These are phyloP conservation scores for Prochilodus magdalenae DNA, from an alignment of 2,113 vertebrate genomes.

Conservation along the genomic window DNA sequence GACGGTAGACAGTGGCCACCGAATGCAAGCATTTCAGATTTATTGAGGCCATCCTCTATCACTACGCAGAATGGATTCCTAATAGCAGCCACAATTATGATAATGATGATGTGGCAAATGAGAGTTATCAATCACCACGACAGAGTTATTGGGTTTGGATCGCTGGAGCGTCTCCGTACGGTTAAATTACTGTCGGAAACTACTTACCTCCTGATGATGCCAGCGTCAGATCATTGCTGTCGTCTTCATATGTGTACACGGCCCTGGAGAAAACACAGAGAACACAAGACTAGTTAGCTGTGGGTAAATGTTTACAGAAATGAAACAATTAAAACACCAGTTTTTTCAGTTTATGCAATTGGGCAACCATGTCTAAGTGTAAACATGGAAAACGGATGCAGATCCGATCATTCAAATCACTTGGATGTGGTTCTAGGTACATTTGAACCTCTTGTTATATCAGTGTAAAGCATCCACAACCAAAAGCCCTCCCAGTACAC, in stretches of 20 bases:
- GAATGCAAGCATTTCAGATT: neutral
- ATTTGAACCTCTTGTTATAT: too few relatives aligned
- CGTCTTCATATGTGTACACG: slow-evolving; percentile 93
- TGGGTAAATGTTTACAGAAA: too few relatives aligned
- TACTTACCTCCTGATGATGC: slow-evolving; percentile 90
- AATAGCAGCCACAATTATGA: slow-evolving; percentile 8
- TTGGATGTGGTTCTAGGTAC: too few relatives aligned
- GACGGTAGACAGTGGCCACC: neutral
- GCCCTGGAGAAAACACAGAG: slow-evolving; percentile 79
- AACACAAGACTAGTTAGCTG: neutral
- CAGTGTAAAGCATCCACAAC: too few relatives aligned
- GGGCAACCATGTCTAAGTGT: too few relatives aligned
- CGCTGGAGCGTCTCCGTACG: slow-evolving; percentile 22
- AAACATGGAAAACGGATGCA: too few relatives aligned
- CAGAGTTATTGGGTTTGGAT: slow-evolving; percentile 38
- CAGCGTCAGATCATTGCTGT: slow-evolving; percentile 88
- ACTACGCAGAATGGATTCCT: neutral
- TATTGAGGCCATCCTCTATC: neutral
- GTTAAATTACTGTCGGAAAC: slow-evolving; percentile 27
- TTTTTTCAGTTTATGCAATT: too few relatives aligned
- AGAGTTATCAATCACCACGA: slow-evolving; percentile 36
- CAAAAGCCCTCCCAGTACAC: too few relatives aligned
- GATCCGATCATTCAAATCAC: too few relatives aligned
- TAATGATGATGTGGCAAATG: slow-evolving; percentile 34
- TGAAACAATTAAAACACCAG: too few relatives aligned